Evolutionary conservation across 2,797 vertebrate species (phyloP), one percentile per base, ranked within the genome.

Genomic region (Phyllotis vaccarum): DNA sequence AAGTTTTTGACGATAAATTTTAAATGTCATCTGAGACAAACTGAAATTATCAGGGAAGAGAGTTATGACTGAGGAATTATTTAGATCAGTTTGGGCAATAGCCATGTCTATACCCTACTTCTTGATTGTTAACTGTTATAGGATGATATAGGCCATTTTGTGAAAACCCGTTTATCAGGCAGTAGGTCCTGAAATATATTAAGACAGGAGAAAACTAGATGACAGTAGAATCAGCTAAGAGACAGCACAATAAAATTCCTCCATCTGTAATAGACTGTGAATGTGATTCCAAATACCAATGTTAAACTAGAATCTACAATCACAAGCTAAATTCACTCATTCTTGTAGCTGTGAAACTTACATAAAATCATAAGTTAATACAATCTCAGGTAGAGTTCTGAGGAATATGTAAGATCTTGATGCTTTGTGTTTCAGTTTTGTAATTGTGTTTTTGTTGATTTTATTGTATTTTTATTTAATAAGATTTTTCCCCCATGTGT

Each of bases 211-310:
- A 52, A 68, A 68, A 7, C 46, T 37, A 5, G 4, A 27, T 68
- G 46, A 27, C 12, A 52, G 0, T 11, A 24, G 7, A 4, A 24
- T 43, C 1, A 49, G 43, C 19, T 0, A 12, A 34, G 9, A 22
- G 29, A 21, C 21, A n/a, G 8, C 3, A 52, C 6, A 68, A 27
- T 14, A 27, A 6, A 37, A 6, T 68, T 68, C 7, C 22, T 68
- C 31, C 52, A 6, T 24, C 6, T 68, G 34, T 14, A 52, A 13
- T 27, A n/a, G 21, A 52, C 34, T 27, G 6, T 34, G 43, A 34
- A 34, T 66, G 1, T 46, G 7, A 52, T n/a, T 68, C n/a, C 21
- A 37, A 0, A 7, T 24, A 24, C 3, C 4, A 64, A 2, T 68
- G 16, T 12, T 86, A 12, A 49, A 24, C 2, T 24, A 0, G 8